Evolutionary conservation across 2,797 vertebrate genomes (phyloP), one percentile per base, ranked within the genome.

Genomic region (Rhinogobio ventralis): DNA sequence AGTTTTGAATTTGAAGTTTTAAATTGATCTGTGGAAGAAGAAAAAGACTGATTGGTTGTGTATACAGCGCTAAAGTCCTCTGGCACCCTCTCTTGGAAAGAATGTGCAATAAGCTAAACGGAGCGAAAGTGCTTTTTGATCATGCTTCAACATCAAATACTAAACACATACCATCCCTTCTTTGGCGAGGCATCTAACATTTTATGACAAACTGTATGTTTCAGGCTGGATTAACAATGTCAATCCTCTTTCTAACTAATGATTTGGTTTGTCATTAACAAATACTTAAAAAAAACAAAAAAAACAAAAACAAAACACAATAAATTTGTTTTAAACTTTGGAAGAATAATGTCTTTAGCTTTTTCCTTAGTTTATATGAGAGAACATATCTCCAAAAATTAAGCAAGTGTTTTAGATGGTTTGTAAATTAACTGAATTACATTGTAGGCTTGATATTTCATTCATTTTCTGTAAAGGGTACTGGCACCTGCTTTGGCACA

Each of bases 21-120:
- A 25, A 80, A 84, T 30, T 28, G n/a, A 36, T 45, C 64, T 15
- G 23, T 57, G 46, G 28, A 46, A 81, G 17, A n/a, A 55, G 2
- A 25, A 60, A 14, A 81, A 79, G 4, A 84, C 49, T 25, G 39
- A 23, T 42, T 69, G 53, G 66, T 81, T 77, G 66, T 81, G 20
- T 85, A 83, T 62, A 75, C 81, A 87, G 46, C 62, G 62, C 73
- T 87, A 87, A 92, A 91, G 92, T 73, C 45, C 87, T 91, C 82
- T 92, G 88, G 82, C 77, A 91, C 90, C 93, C 92, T 92, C 94
- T 93, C 84, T 85, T 92, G 94, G 92, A 88, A 88, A 90, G 72
- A 86, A 73, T 85, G 68, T 85, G 76, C 68, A 79, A 73, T 53
- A 7, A 79, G 68, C 67, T 28, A 79, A 85, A 79, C 20, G 1